Conservation (phyloP, 2,113 vertebrate species). For the Sigmodon hispidus region DNA sequence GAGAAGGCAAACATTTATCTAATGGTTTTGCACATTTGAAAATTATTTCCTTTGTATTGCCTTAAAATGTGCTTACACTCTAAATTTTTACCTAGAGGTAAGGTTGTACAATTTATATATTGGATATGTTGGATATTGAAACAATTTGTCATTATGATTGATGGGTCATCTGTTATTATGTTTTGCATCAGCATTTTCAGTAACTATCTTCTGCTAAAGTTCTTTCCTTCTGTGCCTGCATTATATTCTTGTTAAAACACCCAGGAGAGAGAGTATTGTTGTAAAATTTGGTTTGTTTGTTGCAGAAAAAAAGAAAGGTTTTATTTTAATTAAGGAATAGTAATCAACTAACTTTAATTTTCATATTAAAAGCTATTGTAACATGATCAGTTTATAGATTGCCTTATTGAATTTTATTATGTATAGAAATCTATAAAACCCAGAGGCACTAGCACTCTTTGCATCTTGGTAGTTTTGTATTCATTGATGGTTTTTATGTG, state of each 20-base stretch:
- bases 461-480: slow-evolving; percentile 18
- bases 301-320: background rate
- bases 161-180: background rate
- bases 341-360: slow-evolving; percentile 36
- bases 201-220: background rate
- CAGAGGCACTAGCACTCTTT: background rate
- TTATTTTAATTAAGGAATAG: background rate
- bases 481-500: slow-evolving; percentile 44
- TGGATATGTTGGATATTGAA: slow-evolving; percentile 32
- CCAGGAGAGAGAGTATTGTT: background rate
- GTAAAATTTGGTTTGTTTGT: slow-evolving; percentile 51
- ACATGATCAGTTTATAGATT: background rate
- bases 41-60: background rate
- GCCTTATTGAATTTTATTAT: slow-evolving; percentile 23
- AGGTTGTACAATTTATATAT: slow-evolving; percentile 6
- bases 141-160: background rate
- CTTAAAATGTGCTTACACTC: slow-evolving; percentile 17
- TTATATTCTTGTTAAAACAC: background rate
- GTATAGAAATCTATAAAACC: background rate
- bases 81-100: slow-evolving; percentile 12
- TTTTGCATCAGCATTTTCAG: background rate
- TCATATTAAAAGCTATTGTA: background rate
- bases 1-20: background rate
- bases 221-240: background rate
- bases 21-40: slow-evolving; percentile 8